Evolutionary conservation across 37 sponge, comb jelly and placozoan species (phyloP).

Genomic region (Ianthella basta): DNA sequence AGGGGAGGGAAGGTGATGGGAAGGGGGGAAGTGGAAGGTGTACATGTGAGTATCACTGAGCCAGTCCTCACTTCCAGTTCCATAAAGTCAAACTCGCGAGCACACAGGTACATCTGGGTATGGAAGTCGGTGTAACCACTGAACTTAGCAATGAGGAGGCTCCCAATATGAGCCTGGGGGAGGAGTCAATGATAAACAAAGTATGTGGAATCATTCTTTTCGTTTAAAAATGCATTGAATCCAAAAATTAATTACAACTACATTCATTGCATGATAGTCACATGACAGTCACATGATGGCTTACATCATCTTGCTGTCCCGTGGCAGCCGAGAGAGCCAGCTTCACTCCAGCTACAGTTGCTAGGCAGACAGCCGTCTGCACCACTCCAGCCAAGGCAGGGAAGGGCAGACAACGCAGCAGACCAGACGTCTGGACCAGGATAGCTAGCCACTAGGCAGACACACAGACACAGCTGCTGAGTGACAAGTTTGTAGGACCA

Average conservation of each 20-base stretch:
- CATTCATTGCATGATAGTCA: too few species aligned
- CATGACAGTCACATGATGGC: conserved; percentile 17
- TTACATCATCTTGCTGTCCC: conserved; percentile 53
- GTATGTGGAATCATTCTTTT: not conserved
- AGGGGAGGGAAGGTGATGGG: too few species aligned
- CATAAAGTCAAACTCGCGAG: conserved; percentile 90
- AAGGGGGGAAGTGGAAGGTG: too few species aligned
- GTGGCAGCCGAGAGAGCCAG: not conserved
- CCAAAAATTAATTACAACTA: not conserved
- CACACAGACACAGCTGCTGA: too few species aligned
- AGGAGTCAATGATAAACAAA: not conserved
- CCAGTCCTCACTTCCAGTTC: not conserved
- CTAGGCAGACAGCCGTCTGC: too few species aligned
- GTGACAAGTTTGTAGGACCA: too few species aligned
- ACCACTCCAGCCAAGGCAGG: too few species aligned
- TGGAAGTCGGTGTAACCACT: conserved; percentile 89
- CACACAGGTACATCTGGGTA: conserved; percentile 91
- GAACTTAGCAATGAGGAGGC: conserved; percentile 87
- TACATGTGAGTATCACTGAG: too few species aligned
- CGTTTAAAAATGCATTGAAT: not conserved
- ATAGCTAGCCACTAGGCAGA: too few species aligned
- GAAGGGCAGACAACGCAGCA: too few species aligned
- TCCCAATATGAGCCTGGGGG: conserved; percentile 77
- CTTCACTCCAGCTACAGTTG: conserved; percentile 39
- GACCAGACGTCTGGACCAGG: too few species aligned